Base-by-base conservation (phyloP, 2,888 invertebrate species). In the Drosophila neoperkinsi region DNA sequence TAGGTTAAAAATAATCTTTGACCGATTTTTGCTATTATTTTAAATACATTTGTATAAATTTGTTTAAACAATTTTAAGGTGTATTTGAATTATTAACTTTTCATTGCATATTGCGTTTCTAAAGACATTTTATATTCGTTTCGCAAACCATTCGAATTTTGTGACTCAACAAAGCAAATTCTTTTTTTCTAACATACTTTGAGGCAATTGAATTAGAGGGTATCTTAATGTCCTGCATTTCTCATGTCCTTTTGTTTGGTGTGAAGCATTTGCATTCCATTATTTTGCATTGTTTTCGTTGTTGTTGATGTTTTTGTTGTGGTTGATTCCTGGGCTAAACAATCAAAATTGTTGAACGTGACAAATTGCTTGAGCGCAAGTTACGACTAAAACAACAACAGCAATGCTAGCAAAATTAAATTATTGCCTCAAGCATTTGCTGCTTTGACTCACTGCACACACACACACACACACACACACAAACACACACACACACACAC, bases 351-450 rank as follows among this genome's bases (percentile, higher is more conserved):
- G 81, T 88, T 87, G 92, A 91, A 93, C 93, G 93, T 93, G 93
- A 93, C 93, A 93, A 93, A 93, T 93, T 93, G 93, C 88, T 91
- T 77, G 86, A 88, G 87, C 91, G 83, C 91, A 90, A 86, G 91
- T 93, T 92, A 92, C 70, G 72, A 62, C 43, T 13, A 56, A 36
- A 64, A 83, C 85, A 84, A 70, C 74, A 66, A 30, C 69, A 73
- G 64, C 74, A 70, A 78, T 49, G 36, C 18, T 13, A 59, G 25
- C 52, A 66, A 70, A 88, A 88, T 84, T 82, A 88, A 88, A 86
- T 84, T 78, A 84, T 81, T 79, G 82, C 87, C 89, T 53, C 58
- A 58, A 74, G 90, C 88, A 57, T 60, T 74, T 72, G 46, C 70
- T 73, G 64, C 56, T 79, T 71, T 74, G 38, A 75, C 61, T 67